Conservation (phyloP, 1,140 invertebrate species). For the Eurosta solidaginis region DNA sequence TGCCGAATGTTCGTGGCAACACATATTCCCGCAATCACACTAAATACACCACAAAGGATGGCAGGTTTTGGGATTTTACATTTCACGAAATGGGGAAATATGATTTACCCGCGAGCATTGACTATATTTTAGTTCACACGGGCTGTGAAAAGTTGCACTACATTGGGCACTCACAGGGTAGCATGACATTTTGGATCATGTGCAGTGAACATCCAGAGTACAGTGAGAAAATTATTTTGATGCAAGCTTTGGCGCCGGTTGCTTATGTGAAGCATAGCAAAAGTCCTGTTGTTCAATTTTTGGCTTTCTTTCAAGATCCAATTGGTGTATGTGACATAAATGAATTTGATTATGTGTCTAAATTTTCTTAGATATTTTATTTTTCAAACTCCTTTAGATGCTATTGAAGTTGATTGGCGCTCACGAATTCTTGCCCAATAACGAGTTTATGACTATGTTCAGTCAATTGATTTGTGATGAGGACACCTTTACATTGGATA, state of each 20-base stretch:
- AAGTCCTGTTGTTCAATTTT: conserved; percentile 54
- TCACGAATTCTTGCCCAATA: conserved; percentile 65
- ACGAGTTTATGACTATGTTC: conserved; percentile 57
- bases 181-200: conserved; percentile 69
- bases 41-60: conserved; percentile 60
- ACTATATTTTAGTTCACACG: conserved; percentile 63
- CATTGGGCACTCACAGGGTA: conserved; percentile 71
- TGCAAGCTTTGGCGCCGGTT: conserved; percentile 70
- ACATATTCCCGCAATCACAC: conserved; percentile 51
- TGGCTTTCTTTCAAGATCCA: conserved; percentile 49
- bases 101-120: conserved; percentile 67
- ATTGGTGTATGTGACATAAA: conserved; percentile 49
- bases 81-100: conserved; percentile 71
- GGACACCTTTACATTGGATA: conserved; percentile 56
- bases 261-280: conserved; percentile 58
- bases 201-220: conserved; percentile 69
- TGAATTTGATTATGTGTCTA: background rate
- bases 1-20: conserved; percentile 60
- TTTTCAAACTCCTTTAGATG: conserved; percentile 37
- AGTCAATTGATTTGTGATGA: conserved; percentile 60
- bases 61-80: conserved; percentile 62
- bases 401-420: conserved; percentile 61
- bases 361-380: background rate
- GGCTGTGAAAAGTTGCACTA: conserved; percentile 63
- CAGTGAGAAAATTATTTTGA: conserved; percentile 65